Evolutionary conservation across 2,113 vertebrate species (phyloP), one percentile per base, ranked within the genome.

Genomic region (Pachypanchax playfairii): DNA sequence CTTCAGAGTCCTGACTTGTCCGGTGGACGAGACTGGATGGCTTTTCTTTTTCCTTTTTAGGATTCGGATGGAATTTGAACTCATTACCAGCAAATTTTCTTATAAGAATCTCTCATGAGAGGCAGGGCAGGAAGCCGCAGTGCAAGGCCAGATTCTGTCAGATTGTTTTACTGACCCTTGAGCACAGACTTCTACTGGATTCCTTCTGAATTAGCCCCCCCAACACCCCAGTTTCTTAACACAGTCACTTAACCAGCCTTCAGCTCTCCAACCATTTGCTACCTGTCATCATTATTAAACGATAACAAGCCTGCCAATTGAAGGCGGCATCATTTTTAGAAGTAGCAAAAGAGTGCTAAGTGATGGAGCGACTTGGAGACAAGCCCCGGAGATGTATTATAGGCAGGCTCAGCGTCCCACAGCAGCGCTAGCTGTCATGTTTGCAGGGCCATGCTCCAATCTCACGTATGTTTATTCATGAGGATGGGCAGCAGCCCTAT

Each of bases 381-480:
- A 9, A 70, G 57, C 81, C 70, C 77, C 41, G 1, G 75, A 73
- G 78, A 75, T 31, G 73, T 70, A 49, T 80, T 65, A 52, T 20
- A 60, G 67, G 48, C 20, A 5, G 24, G 41, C 70, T 49, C 29
- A 20, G 55, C 18, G 59, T 38, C 63, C 25, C 31, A 26, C 38
- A 5, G 42, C 41, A 57, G 42, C n/a, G 47, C 70, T 39, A 70
- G 65, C 73, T 83, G 89, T 79, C 89, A 75, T 83, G 73, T 87
- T 83, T 73, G 66, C 63, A 50, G 75, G 72, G 67, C 75, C 83
- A 10, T 18, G 65, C 80, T 70, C 68, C 62, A 11, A 56, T 72
- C 64, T 60, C 58, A n/a, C 58, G 2, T 47, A 84, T 84, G 75
- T 79, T 88, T 90, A 87, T 89, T 86, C 85, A 88, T 83, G 85